A percentile compares a stretch with the other conserved stretches of the same genome.
Conservation (phyloP, 2,113 vertebrate species). For the Pholis gunnellus region DNA sequence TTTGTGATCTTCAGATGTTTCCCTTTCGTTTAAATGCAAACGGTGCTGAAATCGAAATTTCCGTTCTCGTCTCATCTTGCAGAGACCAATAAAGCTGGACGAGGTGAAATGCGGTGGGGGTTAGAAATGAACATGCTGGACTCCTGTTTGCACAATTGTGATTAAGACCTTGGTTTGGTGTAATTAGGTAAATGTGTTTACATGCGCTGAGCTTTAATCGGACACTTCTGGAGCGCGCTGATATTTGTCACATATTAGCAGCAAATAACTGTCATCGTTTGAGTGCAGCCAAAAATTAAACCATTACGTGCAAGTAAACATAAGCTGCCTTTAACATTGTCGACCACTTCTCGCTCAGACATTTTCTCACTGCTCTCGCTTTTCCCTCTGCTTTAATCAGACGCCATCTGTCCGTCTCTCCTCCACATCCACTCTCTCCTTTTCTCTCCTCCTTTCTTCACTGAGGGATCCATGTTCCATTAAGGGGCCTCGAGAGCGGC, state of each 20-base stretch:
- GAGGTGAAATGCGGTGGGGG: neutral
- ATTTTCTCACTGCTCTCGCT: conserved; percentile 28
- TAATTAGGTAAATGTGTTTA: conserved; percentile 37
- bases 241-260: conserved; percentile 60
- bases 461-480: conserved; percentile 44
- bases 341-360: conserved; percentile 23
- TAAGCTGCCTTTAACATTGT: conserved; percentile 28
- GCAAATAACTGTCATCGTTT: conserved; percentile 50
- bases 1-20: no score
- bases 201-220: conserved; percentile 39
- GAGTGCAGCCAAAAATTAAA: conserved; percentile 47
- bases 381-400: conserved; percentile 20
- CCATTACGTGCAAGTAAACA: conserved; percentile 46
- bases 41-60: neutral
- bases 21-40: neutral
- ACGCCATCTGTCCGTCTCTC: conserved; percentile 17
- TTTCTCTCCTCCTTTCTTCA: conserved; percentile 33
- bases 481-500: neutral
- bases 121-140: neutral
- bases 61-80: neutral
- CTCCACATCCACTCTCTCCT: neutral
- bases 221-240: conserved; percentile 26
- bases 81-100: neutral
- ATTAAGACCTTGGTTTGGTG: conserved; percentile 14
- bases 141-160: neutral